These are phyloP conservation scores for Minunthozetes semirufus DNA, from an alignment of 2,888 invertebrate genomes.

Conservation along the genomic window DNA sequence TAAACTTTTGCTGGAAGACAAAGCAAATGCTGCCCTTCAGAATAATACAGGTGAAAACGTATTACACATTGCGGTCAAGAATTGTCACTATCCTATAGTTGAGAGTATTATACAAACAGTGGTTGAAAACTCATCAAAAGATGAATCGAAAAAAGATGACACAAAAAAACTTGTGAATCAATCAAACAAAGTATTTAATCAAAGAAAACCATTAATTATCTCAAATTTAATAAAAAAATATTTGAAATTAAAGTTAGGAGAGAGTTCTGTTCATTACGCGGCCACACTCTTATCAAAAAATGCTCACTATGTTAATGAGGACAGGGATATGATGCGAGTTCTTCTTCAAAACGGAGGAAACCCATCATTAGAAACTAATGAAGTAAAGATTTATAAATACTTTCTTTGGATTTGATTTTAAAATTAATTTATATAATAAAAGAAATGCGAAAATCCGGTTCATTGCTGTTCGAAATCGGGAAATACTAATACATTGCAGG, in stretches of 20 bases:
- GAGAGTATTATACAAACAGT: constrained; percentile 70
- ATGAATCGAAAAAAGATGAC: constrained; percentile 66
- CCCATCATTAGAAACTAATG: constrained; percentile 70
- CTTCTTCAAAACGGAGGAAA: constrained; percentile 87
- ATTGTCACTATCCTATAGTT: constrained; percentile 67
- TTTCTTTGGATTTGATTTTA: not conserved
- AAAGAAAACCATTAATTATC: no score
- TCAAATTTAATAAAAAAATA: not conserved
- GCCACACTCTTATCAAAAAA: constrained; percentile 79
- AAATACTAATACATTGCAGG: constrained; percentile 86
- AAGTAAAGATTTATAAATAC: constrained; percentile 50
- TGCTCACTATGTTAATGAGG: constrained; percentile 66
- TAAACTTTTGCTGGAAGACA: constrained; percentile 78
- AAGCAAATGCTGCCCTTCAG: constrained; percentile 82
- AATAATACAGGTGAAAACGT: constrained; percentile 94
- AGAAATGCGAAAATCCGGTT: constrained; percentile 84
- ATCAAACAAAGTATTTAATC: constrained; percentile 59
- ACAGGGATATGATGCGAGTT: constrained; percentile 73
- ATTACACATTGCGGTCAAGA: constrained; percentile 81
- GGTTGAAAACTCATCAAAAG: constrained; percentile 50
- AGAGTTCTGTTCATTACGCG: constrained; percentile 87
- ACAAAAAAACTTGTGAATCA: constrained; percentile 80
- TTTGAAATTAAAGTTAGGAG: constrained; percentile 61
- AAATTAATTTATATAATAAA: not conserved
- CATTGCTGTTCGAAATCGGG: constrained; percentile 92